Conservation (phyloP, 2,797 vertebrate genomes). For the Oryzias sinensis region DNA sequence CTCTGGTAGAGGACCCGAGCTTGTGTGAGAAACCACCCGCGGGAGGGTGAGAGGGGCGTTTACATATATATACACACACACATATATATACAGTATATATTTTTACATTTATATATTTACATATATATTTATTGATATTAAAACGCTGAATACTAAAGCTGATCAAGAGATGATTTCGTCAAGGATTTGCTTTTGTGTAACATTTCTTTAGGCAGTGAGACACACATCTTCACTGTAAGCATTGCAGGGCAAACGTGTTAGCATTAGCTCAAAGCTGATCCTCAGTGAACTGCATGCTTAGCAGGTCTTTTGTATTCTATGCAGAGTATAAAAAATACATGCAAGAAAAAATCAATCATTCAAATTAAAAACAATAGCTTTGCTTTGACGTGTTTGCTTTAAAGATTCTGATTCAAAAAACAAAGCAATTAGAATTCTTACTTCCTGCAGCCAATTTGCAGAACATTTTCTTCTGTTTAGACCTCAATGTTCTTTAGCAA, state of each 20-base stretch:
- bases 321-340: not conserved
- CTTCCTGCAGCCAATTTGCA: conserved; percentile 13
- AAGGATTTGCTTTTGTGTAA: not conserved
- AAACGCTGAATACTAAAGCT: too few species aligned
- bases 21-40: too few species aligned
- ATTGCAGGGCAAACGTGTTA: not conserved
- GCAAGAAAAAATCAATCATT: not conserved
- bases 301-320: not conserved
- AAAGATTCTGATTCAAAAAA: conserved; percentile 5
- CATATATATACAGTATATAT: too few species aligned
- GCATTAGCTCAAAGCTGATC: not conserved
- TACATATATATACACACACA: too few species aligned
- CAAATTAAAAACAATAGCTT: not conserved
- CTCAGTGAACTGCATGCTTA: not conserved
- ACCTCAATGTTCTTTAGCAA: conserved; percentile 30
- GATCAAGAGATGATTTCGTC: too few species aligned
- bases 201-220: not conserved
- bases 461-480: conserved; percentile 18
- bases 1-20: too few species aligned
- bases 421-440: conserved; percentile 6
- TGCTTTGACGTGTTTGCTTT: conserved; percentile 1
- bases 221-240: not conserved
- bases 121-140: too few species aligned
- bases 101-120: too few species aligned
- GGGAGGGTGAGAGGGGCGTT: too few species aligned